Base-by-base conservation (phyloP, 1,140 invertebrate genomes). In the Stegodyphus dumicola region DNA sequence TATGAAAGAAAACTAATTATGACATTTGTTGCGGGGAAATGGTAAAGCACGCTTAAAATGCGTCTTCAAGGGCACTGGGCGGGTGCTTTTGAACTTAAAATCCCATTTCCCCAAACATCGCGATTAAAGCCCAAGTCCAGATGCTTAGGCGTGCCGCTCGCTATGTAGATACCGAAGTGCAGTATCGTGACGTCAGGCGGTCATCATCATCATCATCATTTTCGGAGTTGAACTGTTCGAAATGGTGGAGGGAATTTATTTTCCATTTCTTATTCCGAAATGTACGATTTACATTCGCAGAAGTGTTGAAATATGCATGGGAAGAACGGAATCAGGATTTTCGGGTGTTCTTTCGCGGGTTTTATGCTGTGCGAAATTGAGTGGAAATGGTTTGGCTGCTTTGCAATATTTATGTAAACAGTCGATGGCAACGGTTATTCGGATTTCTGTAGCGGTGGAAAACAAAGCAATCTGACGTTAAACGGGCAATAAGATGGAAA, bases 201-300 rank as follows among this genome's bases (percentile, higher is more conserved):
- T 60, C 65, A 75, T 83, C 80, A 85, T 85, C 81, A 85, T 85
- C 81, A 85, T 85, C 81, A 85, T 85, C 81, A 85, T 85, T 85
- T 84, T 51, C 60, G 51, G 60, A 65, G 73, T 17, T 76, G 64
- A 85, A 60, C 49, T 56, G 64, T 77, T 48, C 56, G 52, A 18
- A 64, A 49, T 49, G 73, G 60, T 49, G 56, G 11, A 52, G 71
- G 70, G 81, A 77, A 76, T 85, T 85, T 85, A 85, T 85, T 85
- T 85, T 77, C 81, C 81, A 85, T 85, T 85, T 85, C 81, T 77
- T 53, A 60, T 53, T 18, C 7, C 13, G 64, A 51, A 85, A 85
- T 76, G 53, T 51, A 52, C 64, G 81, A 85, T 85, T 85, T 85
- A 85, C 81, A 85, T 85, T 70, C 73, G 65, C 66, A 17, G 64